phyloP scores from a whole-genome alignment of 2,888 invertebrate genomes.

The Amphiduros pacificus region DNA sequence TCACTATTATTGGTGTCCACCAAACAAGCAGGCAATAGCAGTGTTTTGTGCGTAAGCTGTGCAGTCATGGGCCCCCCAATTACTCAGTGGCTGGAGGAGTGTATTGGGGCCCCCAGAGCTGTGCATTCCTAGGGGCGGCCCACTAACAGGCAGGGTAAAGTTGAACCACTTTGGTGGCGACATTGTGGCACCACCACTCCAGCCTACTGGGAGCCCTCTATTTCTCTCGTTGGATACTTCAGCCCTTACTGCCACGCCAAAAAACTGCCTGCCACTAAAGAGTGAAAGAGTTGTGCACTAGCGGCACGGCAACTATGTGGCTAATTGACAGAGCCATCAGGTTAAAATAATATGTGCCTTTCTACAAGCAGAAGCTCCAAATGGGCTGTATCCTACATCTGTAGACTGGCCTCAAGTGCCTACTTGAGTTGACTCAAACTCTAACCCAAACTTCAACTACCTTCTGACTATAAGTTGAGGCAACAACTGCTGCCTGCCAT shows the following conservation, averaged over 20 bases:
- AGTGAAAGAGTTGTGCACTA: background rate
- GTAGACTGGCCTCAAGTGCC: no score
- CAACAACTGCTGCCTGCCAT: no score
- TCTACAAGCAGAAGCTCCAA: background rate
- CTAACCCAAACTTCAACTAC: no score
- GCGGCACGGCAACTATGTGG: conserved; percentile 5
- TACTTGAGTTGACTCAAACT: no score
- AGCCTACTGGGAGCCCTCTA: background rate
- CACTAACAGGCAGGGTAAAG: conserved; percentile 8
- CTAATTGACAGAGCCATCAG: conserved; percentile 13
- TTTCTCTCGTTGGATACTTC: background rate
- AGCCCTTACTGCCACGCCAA: no score
- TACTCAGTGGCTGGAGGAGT: no score
- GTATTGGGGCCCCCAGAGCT: background rate
- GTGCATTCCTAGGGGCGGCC: conserved; percentile 17
- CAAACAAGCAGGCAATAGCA: no score
- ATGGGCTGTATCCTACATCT: no score
- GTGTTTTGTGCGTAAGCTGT: no score
- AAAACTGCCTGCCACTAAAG: background rate
- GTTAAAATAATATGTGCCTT: conserved; percentile 10
- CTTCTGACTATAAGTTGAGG: no score
- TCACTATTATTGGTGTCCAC: no score
- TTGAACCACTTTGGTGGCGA: conserved; percentile 16
- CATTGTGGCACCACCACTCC: conserved; percentile 12
- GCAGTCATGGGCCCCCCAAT: background rate